Evolutionary conservation across 2,113 vertebrate species (phyloP).

Genomic region (Petaurus breviceps): DNA sequence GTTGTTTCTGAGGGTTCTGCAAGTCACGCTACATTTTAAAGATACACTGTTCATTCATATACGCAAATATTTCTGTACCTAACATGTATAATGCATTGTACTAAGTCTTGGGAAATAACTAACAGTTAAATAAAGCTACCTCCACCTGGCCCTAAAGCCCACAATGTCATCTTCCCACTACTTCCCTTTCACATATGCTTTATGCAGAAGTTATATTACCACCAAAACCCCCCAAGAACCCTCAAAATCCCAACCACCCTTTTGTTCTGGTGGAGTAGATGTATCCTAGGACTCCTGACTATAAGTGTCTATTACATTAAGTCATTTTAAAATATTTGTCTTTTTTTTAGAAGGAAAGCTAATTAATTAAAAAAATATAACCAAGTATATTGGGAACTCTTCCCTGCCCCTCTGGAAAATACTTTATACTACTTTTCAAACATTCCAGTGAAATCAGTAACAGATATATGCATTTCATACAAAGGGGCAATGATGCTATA

Average conservation of each 20-base stretch:
- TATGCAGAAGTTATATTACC: background rate
- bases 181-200: background rate
- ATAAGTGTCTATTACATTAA: background rate
- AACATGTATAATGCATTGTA: background rate
- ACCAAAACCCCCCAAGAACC: background rate
- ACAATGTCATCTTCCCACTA: background rate
- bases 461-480: slow-evolving; percentile 5
- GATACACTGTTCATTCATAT: background rate
- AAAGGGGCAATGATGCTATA: background rate
- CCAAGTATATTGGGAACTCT: background rate
- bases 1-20: background rate
- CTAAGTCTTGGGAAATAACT: background rate
- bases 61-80: background rate
- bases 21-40: background rate
- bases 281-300: background rate
- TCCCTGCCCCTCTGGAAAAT: background rate
- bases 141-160: background rate
- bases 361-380: slow-evolving; percentile 47
- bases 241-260: background rate
- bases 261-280: background rate
- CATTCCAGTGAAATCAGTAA: slow-evolving; percentile 11
- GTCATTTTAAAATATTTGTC: slow-evolving; percentile 26
- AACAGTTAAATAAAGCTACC: background rate
- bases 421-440: slow-evolving; percentile 23
- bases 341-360: slow-evolving; percentile 33